These are phyloP conservation scores for Callinectes sapidus DNA, from an alignment of 2,888 invertebrate genomes.

Conservation along the genomic window DNA sequence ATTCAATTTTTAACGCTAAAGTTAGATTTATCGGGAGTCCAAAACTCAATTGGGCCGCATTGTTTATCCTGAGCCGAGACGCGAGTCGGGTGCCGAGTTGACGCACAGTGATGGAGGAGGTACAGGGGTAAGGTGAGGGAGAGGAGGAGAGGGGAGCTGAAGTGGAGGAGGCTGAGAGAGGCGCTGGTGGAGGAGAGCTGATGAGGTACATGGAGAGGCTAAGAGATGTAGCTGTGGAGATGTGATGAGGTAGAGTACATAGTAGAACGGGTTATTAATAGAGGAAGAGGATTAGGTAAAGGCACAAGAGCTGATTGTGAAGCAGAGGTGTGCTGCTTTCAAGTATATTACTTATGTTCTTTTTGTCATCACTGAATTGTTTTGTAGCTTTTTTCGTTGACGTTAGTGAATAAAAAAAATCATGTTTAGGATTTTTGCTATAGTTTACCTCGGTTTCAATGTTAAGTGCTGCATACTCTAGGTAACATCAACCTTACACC, in stretches of 20 bases:
- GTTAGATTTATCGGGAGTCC: conserved; percentile 48
- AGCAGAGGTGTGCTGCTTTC: background rate
- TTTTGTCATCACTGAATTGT: background rate
- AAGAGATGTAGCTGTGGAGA: background rate
- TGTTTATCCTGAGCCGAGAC: conserved; percentile 38
- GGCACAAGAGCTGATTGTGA: background rate
- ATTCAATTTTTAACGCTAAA: conserved; percentile 52
- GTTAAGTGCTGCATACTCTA: background rate
- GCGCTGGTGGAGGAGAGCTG: background rate
- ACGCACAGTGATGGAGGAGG: conserved; percentile 15
- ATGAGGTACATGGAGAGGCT: background rate
- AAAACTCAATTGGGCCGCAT: conserved; percentile 40
- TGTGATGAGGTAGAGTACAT: background rate
- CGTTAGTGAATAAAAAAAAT: background rate
- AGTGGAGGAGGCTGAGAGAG: background rate
- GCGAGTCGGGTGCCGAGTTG: conserved; percentile 21
- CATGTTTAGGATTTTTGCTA: background rate
- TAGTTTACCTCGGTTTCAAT: background rate
- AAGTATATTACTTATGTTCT: background rate
- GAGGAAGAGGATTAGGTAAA: background rate
- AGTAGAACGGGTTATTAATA: background rate
- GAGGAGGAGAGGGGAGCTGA: background rate
- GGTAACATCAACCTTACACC: background rate
- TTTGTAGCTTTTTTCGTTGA: background rate
- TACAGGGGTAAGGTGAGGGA: background rate